phyloP scores from a whole-genome alignment of 2,888 invertebrate species.

The Orthonevra nobilis region DNA sequence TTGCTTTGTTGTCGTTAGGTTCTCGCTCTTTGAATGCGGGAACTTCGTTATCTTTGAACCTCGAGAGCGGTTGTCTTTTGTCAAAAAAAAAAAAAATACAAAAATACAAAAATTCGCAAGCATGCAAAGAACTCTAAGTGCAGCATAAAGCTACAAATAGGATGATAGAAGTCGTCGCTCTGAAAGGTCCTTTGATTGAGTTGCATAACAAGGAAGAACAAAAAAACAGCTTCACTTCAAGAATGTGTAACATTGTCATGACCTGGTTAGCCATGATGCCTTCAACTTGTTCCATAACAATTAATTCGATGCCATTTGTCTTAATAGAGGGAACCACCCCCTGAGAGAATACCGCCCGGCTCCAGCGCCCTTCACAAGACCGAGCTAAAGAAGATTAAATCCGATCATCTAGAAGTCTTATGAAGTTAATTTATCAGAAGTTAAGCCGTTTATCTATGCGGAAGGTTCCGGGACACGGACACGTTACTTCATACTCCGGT shows the following conservation, averaged over 20 bases:
- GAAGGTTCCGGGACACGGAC: constrained; percentile 19
- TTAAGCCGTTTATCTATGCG: constrained; percentile 66
- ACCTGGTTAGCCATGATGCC: constrained; percentile 21
- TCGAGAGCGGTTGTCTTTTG: constrained; percentile 27
- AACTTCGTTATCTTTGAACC: constrained; percentile 45
- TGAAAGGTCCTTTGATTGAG: constrained; percentile 39
- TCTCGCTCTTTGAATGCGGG: constrained; percentile 37
- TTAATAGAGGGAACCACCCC: constrained; percentile 3
- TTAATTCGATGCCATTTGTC: constrained; percentile 47
- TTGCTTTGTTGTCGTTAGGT: constrained; percentile 38
- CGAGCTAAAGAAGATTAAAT: constrained; percentile 44
- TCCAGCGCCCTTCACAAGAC: not conserved
- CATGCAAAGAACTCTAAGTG: constrained; percentile 58
- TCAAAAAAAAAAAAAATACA: constrained; percentile 43
- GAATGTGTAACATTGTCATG: constrained; percentile 28
- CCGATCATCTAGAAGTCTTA: constrained; percentile 65
- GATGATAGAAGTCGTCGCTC: constrained; percentile 34
- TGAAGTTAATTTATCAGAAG: constrained; percentile 70
- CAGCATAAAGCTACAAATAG: constrained; percentile 20
- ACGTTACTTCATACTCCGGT: constrained; percentile 5
- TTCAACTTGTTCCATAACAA: constrained; percentile 18
- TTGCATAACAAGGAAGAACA: not conserved
- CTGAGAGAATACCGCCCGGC: not conserved
- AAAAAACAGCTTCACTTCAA: constrained; percentile 16
- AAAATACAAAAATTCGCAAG: constrained; percentile 11